Evolutionary conservation across 2,888 invertebrate genomes (phyloP).

Genomic region (Acronicta aceris): DNA sequence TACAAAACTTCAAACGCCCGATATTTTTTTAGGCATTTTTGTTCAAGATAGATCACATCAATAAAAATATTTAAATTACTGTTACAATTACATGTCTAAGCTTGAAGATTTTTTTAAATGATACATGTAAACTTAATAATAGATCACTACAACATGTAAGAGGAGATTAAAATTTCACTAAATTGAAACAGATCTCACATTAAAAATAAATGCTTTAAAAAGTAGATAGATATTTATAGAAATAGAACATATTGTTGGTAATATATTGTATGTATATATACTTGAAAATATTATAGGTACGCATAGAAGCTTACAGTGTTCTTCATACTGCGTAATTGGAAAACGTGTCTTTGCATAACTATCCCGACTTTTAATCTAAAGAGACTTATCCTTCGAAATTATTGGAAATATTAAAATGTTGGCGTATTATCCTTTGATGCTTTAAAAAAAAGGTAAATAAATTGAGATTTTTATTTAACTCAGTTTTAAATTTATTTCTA

Average conservation of each 20-base stretch:
- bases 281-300: too few species aligned
- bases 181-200: too few species aligned
- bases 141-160: too few species aligned
- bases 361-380: slow-evolving; percentile 4
- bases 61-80: slow-evolving; percentile 5
- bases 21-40: too few species aligned
- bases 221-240: too few species aligned
- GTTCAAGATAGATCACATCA: not conserved
- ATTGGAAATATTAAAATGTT: slow-evolving; percentile 8
- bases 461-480: not conserved
- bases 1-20: too few species aligned
- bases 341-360: slow-evolving; percentile 32
- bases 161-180: too few species aligned
- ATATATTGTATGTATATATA: too few species aligned
- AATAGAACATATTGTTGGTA: too few species aligned
- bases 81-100: slow-evolving; percentile 2
- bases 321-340: not conserved
- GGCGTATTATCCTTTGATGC: slow-evolving; percentile 4
- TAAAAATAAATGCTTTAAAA: too few species aligned
- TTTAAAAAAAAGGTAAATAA: not conserved
- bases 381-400: slow-evolving; percentile 5
- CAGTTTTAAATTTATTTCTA: too few species aligned
- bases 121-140: too few species aligned
- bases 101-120: slow-evolving; percentile 6
- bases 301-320: not conserved